Evolutionary conservation across 2,888 invertebrate species (phyloP).

Genomic region (Dynastes maya): DNA sequence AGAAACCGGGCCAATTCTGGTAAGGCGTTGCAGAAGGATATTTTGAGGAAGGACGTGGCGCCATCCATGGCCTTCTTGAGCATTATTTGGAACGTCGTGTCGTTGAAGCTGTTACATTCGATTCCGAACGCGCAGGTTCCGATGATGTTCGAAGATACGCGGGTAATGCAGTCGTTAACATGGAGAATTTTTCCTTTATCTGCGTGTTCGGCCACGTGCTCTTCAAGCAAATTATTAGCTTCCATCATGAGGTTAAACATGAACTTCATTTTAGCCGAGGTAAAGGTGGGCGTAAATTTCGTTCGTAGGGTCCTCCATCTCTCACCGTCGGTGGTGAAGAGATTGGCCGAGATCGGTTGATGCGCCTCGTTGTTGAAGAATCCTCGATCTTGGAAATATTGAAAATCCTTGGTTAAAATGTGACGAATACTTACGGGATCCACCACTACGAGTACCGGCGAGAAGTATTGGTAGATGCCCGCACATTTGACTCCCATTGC

Average conservation of each 20-base stretch:
- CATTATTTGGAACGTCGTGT: neutral
- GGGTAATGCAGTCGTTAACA: neutral
- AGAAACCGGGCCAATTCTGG: conserved; percentile 34
- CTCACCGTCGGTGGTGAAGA: conserved; percentile 73
- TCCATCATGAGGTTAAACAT: conserved; percentile 71
- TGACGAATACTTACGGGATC: conserved; percentile 13
- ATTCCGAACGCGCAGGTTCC: conserved; percentile 43
- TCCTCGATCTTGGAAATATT: conserved; percentile 61
- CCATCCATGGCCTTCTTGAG: neutral
- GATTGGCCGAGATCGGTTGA: conserved; percentile 73
- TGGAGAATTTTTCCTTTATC: conserved; percentile 67
- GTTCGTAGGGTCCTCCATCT: conserved; percentile 74
- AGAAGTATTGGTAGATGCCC: conserved; percentile 9
- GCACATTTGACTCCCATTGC: conserved; percentile 21
- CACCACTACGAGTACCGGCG: conserved; percentile 5
- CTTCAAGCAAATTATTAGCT: conserved; percentile 14
- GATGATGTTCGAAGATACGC: conserved; percentile 71
- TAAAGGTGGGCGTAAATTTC: conserved; percentile 78
- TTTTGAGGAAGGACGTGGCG: conserved; percentile 1
- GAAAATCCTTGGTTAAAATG: conserved; percentile 46
- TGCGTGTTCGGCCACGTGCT: conserved; percentile 50
- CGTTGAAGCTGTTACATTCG: conserved; percentile 37
- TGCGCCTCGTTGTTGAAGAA: conserved; percentile 54
- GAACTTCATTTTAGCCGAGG: conserved; percentile 77
- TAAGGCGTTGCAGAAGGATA: conserved; percentile 9